Conservation (phyloP, 2,888 invertebrate genomes). For the Synergus gifuensis region DNA sequence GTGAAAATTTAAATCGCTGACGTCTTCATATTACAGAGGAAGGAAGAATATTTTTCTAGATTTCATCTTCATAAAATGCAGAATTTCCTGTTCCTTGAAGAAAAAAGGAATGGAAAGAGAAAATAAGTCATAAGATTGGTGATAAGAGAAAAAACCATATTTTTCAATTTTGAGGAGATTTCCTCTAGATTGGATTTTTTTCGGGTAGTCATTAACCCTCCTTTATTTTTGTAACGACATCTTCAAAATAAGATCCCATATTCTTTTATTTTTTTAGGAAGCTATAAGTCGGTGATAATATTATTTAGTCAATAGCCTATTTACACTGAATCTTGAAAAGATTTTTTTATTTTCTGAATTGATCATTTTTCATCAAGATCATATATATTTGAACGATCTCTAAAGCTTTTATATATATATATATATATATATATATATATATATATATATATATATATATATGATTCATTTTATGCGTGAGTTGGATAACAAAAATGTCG, state of each 20-base stretch:
- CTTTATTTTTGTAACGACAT: background rate
- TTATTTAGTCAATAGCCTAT: too few species aligned
- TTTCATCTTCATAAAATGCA: background rate
- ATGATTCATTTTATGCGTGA: background rate
- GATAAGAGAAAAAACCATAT: background rate
- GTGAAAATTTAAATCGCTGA: conserved; percentile 9
- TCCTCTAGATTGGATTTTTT: background rate
- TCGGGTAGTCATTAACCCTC: background rate
- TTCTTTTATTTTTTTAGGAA: background rate
- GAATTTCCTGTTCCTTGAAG: background rate
- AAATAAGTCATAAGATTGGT: background rate
- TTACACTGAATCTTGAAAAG: too few species aligned
- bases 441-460: too few species aligned
- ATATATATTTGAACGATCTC: background rate
- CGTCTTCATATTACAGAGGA: background rate
- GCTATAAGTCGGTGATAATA: too few species aligned
- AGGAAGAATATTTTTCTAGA: background rate
- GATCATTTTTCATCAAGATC: too few species aligned
- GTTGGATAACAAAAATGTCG: background rate
- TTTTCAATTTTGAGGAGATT: too few species aligned
- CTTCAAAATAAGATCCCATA: background rate
- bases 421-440: too few species aligned
- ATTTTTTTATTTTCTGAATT: too few species aligned
- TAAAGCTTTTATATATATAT: background rate
- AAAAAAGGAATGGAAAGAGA: background rate